Evolutionary conservation across 2,797 vertebrate genomes (phyloP), one percentile per base, ranked within the genome.

Genomic region (Agapornis canus): DNA sequence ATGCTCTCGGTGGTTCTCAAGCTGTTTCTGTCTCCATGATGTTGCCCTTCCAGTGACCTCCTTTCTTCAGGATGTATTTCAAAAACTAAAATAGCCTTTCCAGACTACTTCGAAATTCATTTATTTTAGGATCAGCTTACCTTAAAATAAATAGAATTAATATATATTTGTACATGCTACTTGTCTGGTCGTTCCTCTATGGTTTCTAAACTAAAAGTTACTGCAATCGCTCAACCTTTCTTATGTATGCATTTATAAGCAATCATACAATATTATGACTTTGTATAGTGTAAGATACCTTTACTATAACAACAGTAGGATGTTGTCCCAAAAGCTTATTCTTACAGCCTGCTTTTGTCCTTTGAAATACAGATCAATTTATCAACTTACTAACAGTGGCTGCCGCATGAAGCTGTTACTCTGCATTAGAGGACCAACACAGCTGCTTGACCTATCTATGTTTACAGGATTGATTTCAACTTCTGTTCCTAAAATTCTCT

Each of bases 11-110:
- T 91, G 93, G 61, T 82, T 92, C 69, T 85, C 91, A 94, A 89
- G 91, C 86, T 96, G 91, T 91, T 92, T 85, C 65, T 31, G 22
- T 68, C 82, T 87, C 52, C 18, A 21, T 45, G 49, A 85, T 63
- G 52, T 75, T 94, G 84, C 71, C 86, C 90, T 94, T 92, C 42
- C 76, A 89, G 29, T 54, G 79, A 96, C 84, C 82, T 94, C 26
- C 29, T 85, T 80, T 63, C 75, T 91, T 75, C 54, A 69, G 72
- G 66, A 57, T 91, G 64, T 75, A 40, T 86, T 87, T 92, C 9
- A 47, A 90, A 80, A 94, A 40, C 22, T 43, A 22, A 70, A 94
- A 54, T 49, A 73, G 40, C 23, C 35, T 73, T 91, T 77, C 71
- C 61, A 56, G 29, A 19, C 25, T 91, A 80, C 35, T 87, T 57